Percentiles rank a stretch among this genome's conserved stretches.
phyloP scores from a whole-genome alignment of 2,113 vertebrate species.

The Aphelocoma coerulescens region DNA sequence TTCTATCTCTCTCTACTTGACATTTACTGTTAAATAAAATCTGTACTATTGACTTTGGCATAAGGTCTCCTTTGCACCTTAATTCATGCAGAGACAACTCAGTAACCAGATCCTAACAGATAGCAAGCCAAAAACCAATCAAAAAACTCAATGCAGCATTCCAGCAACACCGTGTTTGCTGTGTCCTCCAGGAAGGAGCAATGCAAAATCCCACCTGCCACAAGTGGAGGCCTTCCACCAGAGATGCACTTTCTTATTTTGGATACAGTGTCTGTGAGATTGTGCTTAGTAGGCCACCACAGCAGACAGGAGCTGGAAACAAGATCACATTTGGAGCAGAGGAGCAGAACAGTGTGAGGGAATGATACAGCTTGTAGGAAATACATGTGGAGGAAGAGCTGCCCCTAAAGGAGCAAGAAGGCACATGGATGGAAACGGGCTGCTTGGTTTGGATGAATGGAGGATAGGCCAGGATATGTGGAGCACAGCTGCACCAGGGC shows the following conservation, averaged over 20 bases:
- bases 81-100: neutral
- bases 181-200: neutral
- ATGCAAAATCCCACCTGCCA: neutral
- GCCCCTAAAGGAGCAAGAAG: neutral
- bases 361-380: neutral
- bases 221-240: neutral
- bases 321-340: neutral
- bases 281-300: neutral
- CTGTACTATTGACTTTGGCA: neutral
- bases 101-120: neutral
- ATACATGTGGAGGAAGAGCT: neutral
- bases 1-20: neutral
- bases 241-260: neutral
- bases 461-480: neutral
- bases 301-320: neutral
- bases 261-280: neutral
- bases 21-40: neutral
- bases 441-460: neutral
- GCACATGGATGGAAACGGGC: neutral
- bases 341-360: neutral
- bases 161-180: neutral
- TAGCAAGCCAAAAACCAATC: neutral
- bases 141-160: neutral
- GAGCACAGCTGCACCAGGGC: neutral
- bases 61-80: neutral